Evolutionary conservation across 2,888 invertebrate genomes (phyloP).

Genomic region (Macaria liturata): DNA sequence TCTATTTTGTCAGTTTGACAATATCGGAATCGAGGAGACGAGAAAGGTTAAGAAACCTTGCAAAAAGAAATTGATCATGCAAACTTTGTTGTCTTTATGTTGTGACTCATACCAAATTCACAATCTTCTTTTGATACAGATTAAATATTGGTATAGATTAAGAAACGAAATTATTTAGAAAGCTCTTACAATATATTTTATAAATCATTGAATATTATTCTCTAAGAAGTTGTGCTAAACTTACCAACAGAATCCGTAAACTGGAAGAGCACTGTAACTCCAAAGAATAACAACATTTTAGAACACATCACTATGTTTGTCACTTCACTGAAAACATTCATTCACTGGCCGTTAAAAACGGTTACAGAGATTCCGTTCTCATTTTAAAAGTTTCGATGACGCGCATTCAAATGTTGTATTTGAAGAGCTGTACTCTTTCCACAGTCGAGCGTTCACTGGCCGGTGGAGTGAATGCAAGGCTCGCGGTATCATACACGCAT

Average conservation of each 20-base stretch:
- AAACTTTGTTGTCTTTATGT: no score
- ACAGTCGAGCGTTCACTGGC: conserved; percentile 25
- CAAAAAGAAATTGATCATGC: no score
- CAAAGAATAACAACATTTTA: conserved; percentile 57
- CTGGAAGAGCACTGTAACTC: conserved; percentile 74
- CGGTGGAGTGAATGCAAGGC: conserved; percentile 2
- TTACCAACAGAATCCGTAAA: conserved; percentile 75
- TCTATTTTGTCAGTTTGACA: no score
- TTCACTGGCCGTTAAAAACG: conserved; percentile 19
- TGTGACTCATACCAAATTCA: no score
- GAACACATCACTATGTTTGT: conserved; percentile 62
- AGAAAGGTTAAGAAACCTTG: no score
- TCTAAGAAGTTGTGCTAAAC: conserved; percentile 36
- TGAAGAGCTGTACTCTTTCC: conserved; percentile 11
- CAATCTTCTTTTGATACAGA: no score
- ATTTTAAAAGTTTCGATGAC: conserved; percentile 35
- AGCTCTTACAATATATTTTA: no score
- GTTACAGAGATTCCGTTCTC: conserved; percentile 21
- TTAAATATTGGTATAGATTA: no score
- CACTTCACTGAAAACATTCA: conserved; percentile 22
- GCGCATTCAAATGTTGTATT: conserved; percentile 13
- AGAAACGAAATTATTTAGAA: no score
- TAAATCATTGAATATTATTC: background rate
- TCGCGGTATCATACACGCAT: conserved; percentile 18
- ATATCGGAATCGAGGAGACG: no score